Percentiles rank a stretch among this genome's conserved stretches.
Conservation (phyloP, 2,888 invertebrate genomes). For the Platycnemis pennipes region DNA sequence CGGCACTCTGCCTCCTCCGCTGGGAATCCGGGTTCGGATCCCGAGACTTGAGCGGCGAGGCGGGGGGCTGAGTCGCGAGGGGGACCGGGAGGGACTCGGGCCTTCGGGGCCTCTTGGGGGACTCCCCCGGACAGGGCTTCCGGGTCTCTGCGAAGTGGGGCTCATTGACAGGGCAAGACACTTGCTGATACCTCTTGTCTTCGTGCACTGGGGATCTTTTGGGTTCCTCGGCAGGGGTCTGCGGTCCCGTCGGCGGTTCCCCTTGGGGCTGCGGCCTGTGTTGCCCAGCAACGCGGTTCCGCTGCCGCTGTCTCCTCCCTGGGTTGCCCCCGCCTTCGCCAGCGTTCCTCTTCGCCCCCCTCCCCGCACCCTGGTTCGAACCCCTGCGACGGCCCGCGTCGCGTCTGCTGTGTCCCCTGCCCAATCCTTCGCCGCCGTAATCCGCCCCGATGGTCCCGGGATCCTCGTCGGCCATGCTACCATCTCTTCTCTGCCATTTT, state of each 20-base stretch:
- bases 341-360: constrained; percentile 80
- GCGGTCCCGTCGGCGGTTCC: constrained; percentile 85
- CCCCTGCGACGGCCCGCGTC: constrained; percentile 78
- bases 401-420: constrained; percentile 72
- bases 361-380: constrained; percentile 79
- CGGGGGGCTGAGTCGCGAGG: constrained; percentile 76
- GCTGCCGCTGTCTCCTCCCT: constrained; percentile 44
- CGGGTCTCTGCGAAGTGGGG: not conserved
- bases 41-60: constrained; percentile 74
- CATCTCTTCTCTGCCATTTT: constrained; percentile 69
- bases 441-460: constrained; percentile 82
- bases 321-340: constrained; percentile 78
- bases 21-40: constrained; percentile 73
- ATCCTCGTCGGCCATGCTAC: constrained; percentile 83
- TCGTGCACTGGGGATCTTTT: constrained; percentile 81
- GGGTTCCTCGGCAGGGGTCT: constrained; percentile 84
- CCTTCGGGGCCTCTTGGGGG: constrained; percentile 4
- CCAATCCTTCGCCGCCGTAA: constrained; percentile 61
- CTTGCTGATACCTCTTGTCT: constrained; percentile 76
- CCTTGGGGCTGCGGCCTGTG: constrained; percentile 80
- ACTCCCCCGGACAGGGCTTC: constrained; percentile 29
- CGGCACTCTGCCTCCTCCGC: constrained; percentile 70
- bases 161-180: not conserved
- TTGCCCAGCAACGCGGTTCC: constrained; percentile 60
- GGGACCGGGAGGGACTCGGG: constrained; percentile 70